Percentiles rank a stretch among this genome's conserved stretches.
These are phyloP conservation scores for Pachypsylla venusta DNA, from an alignment of 1,140 invertebrate genomes.

Conservation along the genomic window DNA sequence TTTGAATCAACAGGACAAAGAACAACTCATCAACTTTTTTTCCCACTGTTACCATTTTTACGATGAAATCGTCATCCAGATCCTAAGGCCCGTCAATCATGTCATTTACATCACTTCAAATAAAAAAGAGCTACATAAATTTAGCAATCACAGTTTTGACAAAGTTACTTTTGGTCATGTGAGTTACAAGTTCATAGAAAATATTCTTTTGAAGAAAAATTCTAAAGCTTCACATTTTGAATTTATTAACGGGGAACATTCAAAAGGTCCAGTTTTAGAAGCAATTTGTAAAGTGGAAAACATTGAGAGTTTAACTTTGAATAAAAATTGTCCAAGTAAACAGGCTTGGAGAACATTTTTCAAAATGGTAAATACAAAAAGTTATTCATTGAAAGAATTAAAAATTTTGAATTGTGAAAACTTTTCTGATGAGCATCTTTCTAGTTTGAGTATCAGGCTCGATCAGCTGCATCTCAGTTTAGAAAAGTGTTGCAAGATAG, in stretches of 20 bases:
- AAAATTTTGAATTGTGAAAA: background rate
- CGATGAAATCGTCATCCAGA: background rate
- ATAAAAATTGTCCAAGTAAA: background rate
- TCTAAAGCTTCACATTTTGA: background rate
- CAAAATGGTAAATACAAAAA: background rate
- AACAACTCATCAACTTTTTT: background rate
- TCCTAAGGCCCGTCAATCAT: background rate
- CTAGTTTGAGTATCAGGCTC: background rate
- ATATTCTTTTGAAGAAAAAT: background rate
- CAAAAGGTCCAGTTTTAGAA: background rate
- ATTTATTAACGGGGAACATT: background rate
- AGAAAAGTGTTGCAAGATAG: background rate
- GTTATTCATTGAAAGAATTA: background rate
- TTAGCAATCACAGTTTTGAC: background rate
- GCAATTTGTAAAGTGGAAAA: background rate
- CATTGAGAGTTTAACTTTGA: background rate
- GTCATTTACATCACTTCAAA: background rate
- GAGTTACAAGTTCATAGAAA: background rate
- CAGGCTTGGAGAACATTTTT: background rate
- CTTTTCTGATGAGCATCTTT: background rate
- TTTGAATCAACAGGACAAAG: background rate
- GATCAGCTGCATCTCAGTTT: background rate
- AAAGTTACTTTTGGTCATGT: background rate
- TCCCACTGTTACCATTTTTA: background rate
- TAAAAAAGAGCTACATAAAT: background rate